Evolutionary conservation across 2,888 invertebrate species (phyloP).

Genomic region (Diadegma fenestrale): DNA sequence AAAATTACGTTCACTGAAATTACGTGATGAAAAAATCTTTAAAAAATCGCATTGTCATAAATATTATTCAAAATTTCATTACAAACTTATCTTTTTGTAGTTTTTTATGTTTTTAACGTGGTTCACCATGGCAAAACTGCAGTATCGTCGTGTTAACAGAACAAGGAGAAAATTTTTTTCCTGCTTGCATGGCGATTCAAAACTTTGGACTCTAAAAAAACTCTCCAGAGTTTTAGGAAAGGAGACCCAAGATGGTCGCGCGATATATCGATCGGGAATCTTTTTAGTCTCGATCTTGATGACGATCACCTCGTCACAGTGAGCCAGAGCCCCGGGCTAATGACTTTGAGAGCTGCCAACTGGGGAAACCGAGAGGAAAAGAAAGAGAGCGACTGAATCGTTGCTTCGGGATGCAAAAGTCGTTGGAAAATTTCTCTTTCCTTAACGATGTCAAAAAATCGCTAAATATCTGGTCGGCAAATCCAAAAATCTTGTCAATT

Average conservation of each 20-base stretch:
- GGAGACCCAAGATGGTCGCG: not conserved
- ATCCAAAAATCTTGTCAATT: not conserved
- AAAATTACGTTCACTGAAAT: too few relatives aligned
- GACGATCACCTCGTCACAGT: constrained; percentile 74
- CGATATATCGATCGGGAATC: constrained; percentile 30
- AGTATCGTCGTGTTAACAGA: too few relatives aligned
- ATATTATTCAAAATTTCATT: too few relatives aligned
- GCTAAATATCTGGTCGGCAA: not conserved
- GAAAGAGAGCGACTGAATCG: not conserved
- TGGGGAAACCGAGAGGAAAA: constrained; percentile 31
- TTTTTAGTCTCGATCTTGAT: constrained; percentile 20
- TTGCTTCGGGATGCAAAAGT: not conserved
- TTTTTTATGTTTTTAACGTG: too few relatives aligned
- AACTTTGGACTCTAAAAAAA: not conserved
- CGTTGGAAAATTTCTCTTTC: not conserved
- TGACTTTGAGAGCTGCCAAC: constrained; percentile 77
- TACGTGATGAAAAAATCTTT: too few relatives aligned
- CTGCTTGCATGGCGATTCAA: not conserved
- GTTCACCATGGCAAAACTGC: too few relatives aligned
- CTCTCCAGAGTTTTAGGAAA: not conserved
- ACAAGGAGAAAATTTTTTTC: constrained; percentile 8
- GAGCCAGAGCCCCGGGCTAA: constrained; percentile 78
- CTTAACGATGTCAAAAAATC: not conserved
- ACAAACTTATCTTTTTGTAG: too few relatives aligned
- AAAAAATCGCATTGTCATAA: too few relatives aligned